A percentile compares a stretch with the other conserved stretches of the same genome.
These are phyloP conservation scores for Vanessa tameamea DNA, from an alignment of 1,140 invertebrate genomes.

Conservation along the genomic window DNA sequence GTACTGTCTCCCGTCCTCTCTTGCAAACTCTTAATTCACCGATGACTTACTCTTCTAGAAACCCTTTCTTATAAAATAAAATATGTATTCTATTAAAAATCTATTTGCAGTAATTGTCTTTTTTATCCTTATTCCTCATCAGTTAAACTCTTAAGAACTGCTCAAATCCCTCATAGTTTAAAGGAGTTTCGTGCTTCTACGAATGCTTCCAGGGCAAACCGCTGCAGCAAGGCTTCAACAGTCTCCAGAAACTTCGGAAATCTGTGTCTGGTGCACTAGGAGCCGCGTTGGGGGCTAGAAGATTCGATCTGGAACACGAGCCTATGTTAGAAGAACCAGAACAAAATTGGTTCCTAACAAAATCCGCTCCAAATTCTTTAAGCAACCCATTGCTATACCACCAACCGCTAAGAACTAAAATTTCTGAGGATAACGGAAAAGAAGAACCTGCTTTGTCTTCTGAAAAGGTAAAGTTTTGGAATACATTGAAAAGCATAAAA, in stretches of 20 bases:
- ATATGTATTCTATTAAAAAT: not conserved
- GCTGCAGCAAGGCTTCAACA: conserved; percentile 82
- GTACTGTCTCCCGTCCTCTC: no score
- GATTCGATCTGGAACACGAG: conserved; percentile 72
- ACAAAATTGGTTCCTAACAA: conserved; percentile 88
- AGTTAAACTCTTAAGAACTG: conserved; percentile 41
- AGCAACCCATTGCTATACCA: conserved; percentile 82
- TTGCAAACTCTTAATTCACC: no score
- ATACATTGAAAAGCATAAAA: no score
- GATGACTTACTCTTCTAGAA: no score
- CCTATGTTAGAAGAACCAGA: conserved; percentile 77
- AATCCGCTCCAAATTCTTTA: conserved; percentile 89
- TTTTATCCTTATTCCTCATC: conserved; percentile 72
- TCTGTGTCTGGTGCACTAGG: conserved; percentile 86
- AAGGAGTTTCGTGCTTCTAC: conserved; percentile 79
- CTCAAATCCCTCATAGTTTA: conserved; percentile 69
- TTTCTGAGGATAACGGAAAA: conserved; percentile 60
- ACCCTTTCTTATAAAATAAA: no score
- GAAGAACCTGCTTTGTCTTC: conserved; percentile 50
- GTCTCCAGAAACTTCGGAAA: conserved; percentile 84
- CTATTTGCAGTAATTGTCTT: conserved; percentile 21
- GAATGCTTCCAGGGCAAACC: conserved; percentile 79
- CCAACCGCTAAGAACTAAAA: conserved; percentile 60
- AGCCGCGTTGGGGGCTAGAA: conserved; percentile 71
- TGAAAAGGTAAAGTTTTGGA: conserved; percentile 65